Evolutionary conservation across 2,797 vertebrate genomes (phyloP).

Genomic region (Hybognathus amarus): DNA sequence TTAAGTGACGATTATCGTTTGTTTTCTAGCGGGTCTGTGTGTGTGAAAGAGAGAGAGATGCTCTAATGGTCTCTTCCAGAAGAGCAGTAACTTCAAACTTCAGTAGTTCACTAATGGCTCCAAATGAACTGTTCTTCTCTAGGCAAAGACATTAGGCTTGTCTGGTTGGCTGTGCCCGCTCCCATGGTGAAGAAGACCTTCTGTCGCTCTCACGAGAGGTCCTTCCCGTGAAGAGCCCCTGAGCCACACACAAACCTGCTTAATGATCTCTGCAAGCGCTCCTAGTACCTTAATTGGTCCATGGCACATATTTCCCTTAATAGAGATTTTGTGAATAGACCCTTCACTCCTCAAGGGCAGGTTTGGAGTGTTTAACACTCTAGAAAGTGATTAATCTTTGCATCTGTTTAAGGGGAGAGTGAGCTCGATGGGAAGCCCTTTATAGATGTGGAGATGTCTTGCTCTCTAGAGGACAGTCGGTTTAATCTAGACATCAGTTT

Average conservation of each 20-base stretch:
- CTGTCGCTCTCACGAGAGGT: slow-evolving; percentile 39
- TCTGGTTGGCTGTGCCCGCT: slow-evolving; percentile 33
- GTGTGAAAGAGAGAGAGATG: too few relatives aligned
- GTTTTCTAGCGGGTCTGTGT: slow-evolving; percentile 24
- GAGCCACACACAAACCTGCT: slow-evolving; percentile 49
- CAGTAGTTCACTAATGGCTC: slow-evolving; percentile 56
- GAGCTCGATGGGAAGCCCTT: slow-evolving; percentile 36
- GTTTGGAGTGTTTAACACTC: slow-evolving; percentile 54
- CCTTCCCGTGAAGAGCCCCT: slow-evolving; percentile 52
- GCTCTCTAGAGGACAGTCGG: slow-evolving; percentile 10
- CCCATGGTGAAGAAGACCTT: slow-evolving; percentile 34
- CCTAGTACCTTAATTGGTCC: slow-evolving; percentile 56
- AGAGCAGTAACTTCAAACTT: slow-evolving; percentile 43
- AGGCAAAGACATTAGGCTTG: slow-evolving; percentile 51
- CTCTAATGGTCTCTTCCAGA: slow-evolving; percentile 43
- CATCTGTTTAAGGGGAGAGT: slow-evolving; percentile 51
- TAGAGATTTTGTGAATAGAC: slow-evolving; percentile 55
- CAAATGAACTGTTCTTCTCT: slow-evolving; percentile 55
- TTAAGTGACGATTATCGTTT: slow-evolving; percentile 28
- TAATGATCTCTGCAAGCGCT: slow-evolving; percentile 58
- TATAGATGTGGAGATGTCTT: slow-evolving; percentile 40
- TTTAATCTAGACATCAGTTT: slow-evolving; percentile 39
- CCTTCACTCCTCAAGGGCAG: slow-evolving; percentile 59
- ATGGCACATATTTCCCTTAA: slow-evolving; percentile 54
- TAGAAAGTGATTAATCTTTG: slow-evolving; percentile 60